Conservation (phyloP, 2,113 vertebrate species). For the Sardina pilchardus region DNA sequence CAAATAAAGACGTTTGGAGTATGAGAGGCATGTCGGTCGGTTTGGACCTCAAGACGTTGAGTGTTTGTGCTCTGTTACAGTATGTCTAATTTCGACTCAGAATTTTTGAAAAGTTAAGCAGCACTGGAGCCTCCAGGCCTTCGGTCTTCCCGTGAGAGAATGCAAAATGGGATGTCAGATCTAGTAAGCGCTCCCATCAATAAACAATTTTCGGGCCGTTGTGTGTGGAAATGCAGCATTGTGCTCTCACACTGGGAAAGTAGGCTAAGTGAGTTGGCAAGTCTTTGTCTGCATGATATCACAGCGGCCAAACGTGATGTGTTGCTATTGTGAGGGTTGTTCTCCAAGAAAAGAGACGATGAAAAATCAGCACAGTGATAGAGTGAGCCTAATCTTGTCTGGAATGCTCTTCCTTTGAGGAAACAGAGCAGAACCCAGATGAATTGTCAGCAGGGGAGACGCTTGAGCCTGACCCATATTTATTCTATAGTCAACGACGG, state of each 20-base stretch:
- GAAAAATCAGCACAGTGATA: constrained; percentile 4
- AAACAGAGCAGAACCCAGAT: not conserved
- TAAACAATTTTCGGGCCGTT: not conserved
- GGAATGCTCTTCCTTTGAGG: not conserved
- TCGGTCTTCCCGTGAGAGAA: not conserved
- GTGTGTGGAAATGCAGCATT: not conserved
- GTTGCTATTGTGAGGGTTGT: not conserved
- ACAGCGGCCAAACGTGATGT: not conserved
- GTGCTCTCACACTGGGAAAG: not conserved
- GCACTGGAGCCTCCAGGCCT: not conserved
- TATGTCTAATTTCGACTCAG: not conserved
- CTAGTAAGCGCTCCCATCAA: not conserved
- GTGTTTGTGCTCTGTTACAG: not conserved
- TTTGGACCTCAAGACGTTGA: not conserved
- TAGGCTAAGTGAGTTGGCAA: constrained; percentile 8
- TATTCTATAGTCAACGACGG: not conserved
- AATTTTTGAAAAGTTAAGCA: not conserved
- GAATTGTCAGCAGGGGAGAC: not conserved
- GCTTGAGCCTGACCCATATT: not conserved
- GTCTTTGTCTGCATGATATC: constrained; percentile 2
- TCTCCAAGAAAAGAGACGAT: not conserved
- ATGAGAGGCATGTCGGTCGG: not conserved
- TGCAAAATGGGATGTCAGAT: not conserved
- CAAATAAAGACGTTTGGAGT: not conserved
- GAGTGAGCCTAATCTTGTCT: not conserved